Evolutionary conservation across 23 tunicate genomes (phyloP), one percentile per base, ranked within the genome.

Genomic region (Ciona savignyi): DNA sequence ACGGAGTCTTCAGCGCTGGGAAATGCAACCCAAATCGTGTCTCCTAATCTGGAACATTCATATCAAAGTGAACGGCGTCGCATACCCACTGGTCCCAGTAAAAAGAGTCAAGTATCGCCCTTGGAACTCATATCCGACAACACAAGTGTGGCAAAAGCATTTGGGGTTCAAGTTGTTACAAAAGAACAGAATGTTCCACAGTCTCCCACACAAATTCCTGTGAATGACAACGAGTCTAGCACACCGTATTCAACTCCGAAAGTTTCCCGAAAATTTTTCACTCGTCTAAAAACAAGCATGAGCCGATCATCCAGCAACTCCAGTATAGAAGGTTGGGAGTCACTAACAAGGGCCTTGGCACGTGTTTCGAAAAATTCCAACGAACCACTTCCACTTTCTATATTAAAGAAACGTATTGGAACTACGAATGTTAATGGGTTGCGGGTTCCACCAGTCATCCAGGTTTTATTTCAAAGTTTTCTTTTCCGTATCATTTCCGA

Each of bases 271-370:
- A 48, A 77, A 25, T 49, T 81, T 4, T 51, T 81, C 15, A 30
- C 72, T 71, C 78, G 85, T 25, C 51, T 81, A 34, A 65, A 65
- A 49, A 72, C 67, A 27, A 42, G 85, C 19, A 6, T 74, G 42
- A 48, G 48, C 22, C 66, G 85, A 22, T 71, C 71, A 34, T 34
- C 60, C 27, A 81, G 85, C 31, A 81, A 23, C 66, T 60, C 72
- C 4, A 81, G 85, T 28, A 42, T 82, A 30, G 74, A 75, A 34
- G 89, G 82, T 23, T 91, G 97, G 97, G 64, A 77, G 27, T 91
- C 97, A 56, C 35, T 91, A 23, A 77, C 91, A 23, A 35, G 97
- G 23, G 97, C 97, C 3, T 65, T 91, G 20, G 91, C 90, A 22
- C 77, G 97, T 2, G 56, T 42, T 42, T 9, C 11, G 15, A 42